Evolutionary conservation across 2,113 vertebrate species (phyloP).

Genomic region (Poeciliopsis occidentalis): DNA sequence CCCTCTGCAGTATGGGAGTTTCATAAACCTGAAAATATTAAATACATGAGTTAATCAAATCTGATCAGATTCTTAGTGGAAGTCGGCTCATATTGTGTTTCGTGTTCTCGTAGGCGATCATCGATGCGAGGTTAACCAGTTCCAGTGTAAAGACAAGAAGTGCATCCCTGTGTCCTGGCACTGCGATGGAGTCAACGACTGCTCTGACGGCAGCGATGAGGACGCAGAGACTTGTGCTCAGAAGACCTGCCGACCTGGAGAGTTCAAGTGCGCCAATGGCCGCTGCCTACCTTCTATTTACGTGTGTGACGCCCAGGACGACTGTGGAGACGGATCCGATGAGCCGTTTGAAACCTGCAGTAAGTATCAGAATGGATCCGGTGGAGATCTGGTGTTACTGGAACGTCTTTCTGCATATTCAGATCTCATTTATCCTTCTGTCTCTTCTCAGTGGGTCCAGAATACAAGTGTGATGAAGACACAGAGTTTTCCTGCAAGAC

Average conservation of each 20-base stretch:
- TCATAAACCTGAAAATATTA: neutral
- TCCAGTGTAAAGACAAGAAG: conserved; percentile 77
- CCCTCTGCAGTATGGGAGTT: conserved; percentile 75
- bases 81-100: neutral
- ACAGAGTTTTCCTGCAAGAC: conserved; percentile 78
- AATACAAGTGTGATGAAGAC: conserved; percentile 70
- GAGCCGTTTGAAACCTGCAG: conserved; percentile 73
- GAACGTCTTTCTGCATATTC: neutral
- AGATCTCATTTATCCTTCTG: conserved; percentile 7
- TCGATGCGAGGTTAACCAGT: conserved; percentile 74
- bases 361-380: conserved; percentile 39
- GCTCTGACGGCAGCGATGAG: conserved; percentile 76
- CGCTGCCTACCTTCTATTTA: conserved; percentile 62
- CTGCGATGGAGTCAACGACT: conserved; percentile 76
- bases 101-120: conserved; percentile 65
- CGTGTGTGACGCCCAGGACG: conserved; percentile 69
- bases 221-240: conserved; percentile 67
- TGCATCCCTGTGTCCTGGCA: conserved; percentile 78
- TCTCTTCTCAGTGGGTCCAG: conserved; percentile 66
- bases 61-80: neutral
- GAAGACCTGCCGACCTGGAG: conserved; percentile 70
- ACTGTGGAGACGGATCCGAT: conserved; percentile 74
- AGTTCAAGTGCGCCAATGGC: conserved; percentile 69
- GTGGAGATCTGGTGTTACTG: too few species aligned
- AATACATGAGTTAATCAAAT: neutral